phyloP scores from a whole-genome alignment of 2,113 vertebrate species.

The Esox niger region DNA sequence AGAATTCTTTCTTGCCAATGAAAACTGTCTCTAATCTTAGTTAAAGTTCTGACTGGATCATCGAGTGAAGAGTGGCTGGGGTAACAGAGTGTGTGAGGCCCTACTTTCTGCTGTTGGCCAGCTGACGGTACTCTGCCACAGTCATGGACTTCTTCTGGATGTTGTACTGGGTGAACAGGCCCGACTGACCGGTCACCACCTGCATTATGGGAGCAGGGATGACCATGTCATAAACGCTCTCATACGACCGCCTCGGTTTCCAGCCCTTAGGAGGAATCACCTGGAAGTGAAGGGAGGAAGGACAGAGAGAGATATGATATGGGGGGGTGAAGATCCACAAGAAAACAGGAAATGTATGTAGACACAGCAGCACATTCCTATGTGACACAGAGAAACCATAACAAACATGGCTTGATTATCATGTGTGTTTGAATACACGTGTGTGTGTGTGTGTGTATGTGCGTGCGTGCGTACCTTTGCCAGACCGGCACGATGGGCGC shows the following conservation, averaged over 20 bases:
- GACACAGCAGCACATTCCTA: not conserved
- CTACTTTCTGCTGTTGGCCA: slow-evolving; percentile 96
- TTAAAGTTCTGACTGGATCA: not conserved
- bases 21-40: too few relatives aligned
- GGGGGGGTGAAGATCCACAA: too few relatives aligned
- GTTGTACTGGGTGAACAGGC: slow-evolving; percentile 97
- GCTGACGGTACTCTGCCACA: slow-evolving; percentile 88
- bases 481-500: slow-evolving; percentile 90
- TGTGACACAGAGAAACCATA: not conserved
- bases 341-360: not conserved
- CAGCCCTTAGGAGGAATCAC: slow-evolving; percentile 84
- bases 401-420: not conserved
- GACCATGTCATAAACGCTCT: slow-evolving; percentile 91
- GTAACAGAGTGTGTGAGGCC: slow-evolving; percentile 1
- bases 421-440: too few relatives aligned
- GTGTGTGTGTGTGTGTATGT: too few relatives aligned
- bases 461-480: slow-evolving; percentile 82
- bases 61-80: too few relatives aligned
- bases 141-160: slow-evolving; percentile 99
- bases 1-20: too few relatives aligned
- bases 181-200: slow-evolving; percentile 94
- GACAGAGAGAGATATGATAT: too few relatives aligned
- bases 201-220: slow-evolving; percentile 96
- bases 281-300: slow-evolving; percentile 37
- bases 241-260: slow-evolving; percentile 88